Conservation (phyloP, 2,888 invertebrate species). For the Hirudinaria manillensis region DNA sequence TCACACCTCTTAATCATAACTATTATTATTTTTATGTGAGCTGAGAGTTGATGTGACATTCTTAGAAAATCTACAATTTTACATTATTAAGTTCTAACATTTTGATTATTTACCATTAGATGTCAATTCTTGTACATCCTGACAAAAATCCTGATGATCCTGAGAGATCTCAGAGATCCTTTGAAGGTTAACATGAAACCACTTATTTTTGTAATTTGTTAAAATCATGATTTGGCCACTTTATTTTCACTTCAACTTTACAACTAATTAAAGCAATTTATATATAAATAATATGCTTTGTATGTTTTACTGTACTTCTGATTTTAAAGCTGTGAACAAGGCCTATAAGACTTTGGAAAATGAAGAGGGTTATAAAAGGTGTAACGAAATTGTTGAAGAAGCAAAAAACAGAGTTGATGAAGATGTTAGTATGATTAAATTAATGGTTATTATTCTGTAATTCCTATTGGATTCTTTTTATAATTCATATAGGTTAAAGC, state of each 20-base stretch:
- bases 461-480: slow-evolving; percentile 7
- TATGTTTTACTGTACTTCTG: background rate
- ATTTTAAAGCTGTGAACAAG: slow-evolving; percentile 70
- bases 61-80: background rate
- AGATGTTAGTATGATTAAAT: slow-evolving; percentile 43
- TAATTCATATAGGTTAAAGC: slow-evolving; percentile 45
- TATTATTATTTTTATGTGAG: too few species aligned
- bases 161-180: slow-evolving; percentile 76
- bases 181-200: slow-evolving; percentile 54
- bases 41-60: background rate
- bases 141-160: slow-evolving; percentile 96
- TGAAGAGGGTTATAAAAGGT: slow-evolving; percentile 85
- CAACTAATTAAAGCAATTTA: background rate
- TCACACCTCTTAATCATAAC: too few species aligned
- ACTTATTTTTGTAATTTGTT: too few species aligned
- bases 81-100: slow-evolving; percentile 29
- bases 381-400: slow-evolving; percentile 92
- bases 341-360: slow-evolving; percentile 92
- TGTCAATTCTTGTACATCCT: slow-evolving; percentile 96
- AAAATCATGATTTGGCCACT: too few species aligned
- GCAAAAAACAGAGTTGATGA: slow-evolving; percentile 88
- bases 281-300: too few species aligned
- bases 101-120: slow-evolving; percentile 51
- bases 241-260: too few species aligned
- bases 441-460: slow-evolving; percentile 22